A percentile compares a stretch with the other conserved stretches of the same genome.
phyloP scores from a whole-genome alignment of 2,888 invertebrate genomes.

The Anticlea derivata region DNA sequence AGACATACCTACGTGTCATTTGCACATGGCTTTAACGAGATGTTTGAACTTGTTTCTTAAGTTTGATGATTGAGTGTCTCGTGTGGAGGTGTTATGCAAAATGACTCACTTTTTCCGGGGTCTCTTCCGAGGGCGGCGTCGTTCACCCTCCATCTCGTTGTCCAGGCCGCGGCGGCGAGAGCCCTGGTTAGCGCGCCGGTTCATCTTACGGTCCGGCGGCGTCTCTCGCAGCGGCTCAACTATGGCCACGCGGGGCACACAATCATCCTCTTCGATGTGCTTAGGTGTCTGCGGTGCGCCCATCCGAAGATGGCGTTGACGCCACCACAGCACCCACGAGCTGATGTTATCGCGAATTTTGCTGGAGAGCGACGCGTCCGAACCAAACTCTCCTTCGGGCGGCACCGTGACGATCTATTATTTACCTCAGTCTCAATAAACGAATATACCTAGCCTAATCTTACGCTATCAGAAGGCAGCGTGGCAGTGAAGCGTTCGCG shows the following conservation, averaged over 20 bases:
- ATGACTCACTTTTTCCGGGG: slow-evolving; percentile 63
- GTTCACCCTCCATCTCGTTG: slow-evolving; percentile 68
- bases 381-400: slow-evolving; percentile 40
- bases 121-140: slow-evolving; percentile 63
- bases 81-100: too few relatives aligned
- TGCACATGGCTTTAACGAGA: too few relatives aligned
- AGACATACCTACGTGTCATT: too few relatives aligned
- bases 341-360: slow-evolving; percentile 80
- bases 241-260: slow-evolving; percentile 65
- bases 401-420: slow-evolving; percentile 45
- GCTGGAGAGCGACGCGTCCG: slow-evolving; percentile 53
- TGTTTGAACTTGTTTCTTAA: too few relatives aligned
- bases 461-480: slow-evolving; percentile 58
- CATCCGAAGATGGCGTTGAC: slow-evolving; percentile 79
- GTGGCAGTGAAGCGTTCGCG: slow-evolving; percentile 63
- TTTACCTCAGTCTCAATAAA: slow-evolving; percentile 44
- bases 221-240: slow-evolving; percentile 57
- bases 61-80: too few relatives aligned
- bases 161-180: slow-evolving; percentile 70
- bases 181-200: slow-evolving; percentile 55
- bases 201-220: slow-evolving; percentile 65
- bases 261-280: slow-evolving; percentile 71
- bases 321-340: slow-evolving; percentile 81
- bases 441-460: slow-evolving; percentile 53
- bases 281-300: slow-evolving; percentile 81